phyloP scores from a whole-genome alignment of 2,888 invertebrate species.

The Volucella bombylans region DNA sequence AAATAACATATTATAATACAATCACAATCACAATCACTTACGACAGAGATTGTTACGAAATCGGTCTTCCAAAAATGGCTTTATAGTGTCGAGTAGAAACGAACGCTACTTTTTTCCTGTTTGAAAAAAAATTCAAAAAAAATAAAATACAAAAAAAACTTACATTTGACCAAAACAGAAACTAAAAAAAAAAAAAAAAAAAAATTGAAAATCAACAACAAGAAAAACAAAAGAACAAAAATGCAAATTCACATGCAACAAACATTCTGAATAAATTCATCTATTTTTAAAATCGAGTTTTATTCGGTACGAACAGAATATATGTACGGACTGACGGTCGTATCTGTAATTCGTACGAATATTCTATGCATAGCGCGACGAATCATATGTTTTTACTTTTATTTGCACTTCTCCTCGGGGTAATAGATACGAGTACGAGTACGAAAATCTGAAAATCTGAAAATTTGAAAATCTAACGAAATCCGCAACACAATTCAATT shows the following conservation, averaged over 20 bases:
- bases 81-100: slow-evolving; percentile 11
- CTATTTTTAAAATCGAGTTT: slow-evolving; percentile 45
- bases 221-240: slow-evolving; percentile 12
- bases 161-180: not conserved
- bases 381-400: slow-evolving; percentile 31
- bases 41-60: slow-evolving; percentile 56
- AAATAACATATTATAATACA: not conserved
- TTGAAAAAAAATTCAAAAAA: not conserved
- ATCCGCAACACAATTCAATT: too few species aligned
- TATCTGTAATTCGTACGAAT: too few species aligned
- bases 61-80: slow-evolving; percentile 60
- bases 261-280: slow-evolving; percentile 30
- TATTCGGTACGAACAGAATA: slow-evolving; percentile 20
- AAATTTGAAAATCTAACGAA: too few species aligned
- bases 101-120: not conserved
- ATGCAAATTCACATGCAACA: slow-evolving; percentile 45
- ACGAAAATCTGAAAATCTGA: too few species aligned
- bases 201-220: not conserved
- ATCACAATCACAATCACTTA: slow-evolving; percentile 25
- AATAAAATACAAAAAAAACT: not conserved
- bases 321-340: too few species aligned
- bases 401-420: slow-evolving; percentile 24
- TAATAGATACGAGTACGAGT: slow-evolving; percentile 35
- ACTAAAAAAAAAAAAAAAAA: not conserved
- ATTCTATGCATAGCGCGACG: slow-evolving; percentile 20